phyloP scores from a whole-genome alignment of 2,888 invertebrate species.

The Campoletis raptor region DNA sequence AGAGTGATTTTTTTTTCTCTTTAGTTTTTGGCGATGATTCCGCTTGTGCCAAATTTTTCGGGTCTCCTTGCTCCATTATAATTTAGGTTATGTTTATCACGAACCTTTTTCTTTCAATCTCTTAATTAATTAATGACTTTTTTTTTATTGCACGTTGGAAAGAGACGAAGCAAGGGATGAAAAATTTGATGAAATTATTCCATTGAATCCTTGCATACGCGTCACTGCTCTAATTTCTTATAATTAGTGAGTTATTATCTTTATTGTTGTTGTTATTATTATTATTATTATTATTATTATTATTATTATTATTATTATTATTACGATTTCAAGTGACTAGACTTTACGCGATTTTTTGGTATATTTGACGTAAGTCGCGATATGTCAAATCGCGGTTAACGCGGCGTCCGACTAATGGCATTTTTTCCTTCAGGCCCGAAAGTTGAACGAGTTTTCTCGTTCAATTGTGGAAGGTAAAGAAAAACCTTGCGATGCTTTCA shows the following conservation, averaged over 20 bases:
- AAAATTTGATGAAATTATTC: background rate
- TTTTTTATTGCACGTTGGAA: background rate
- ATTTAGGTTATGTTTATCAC: constrained; percentile 28
- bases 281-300: background rate
- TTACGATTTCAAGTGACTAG: constrained; percentile 36
- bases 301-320: constrained; percentile 6
- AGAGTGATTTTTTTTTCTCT: constrained; percentile 83
- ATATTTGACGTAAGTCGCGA: constrained; percentile 30
- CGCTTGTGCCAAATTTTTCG: constrained; percentile 72
- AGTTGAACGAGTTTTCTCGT: background rate
- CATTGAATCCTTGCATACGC: background rate
- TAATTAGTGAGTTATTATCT: background rate
- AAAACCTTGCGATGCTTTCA: constrained; percentile 54
- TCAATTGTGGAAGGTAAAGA: constrained; percentile 27
- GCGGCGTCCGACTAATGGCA: background rate
- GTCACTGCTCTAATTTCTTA: background rate
- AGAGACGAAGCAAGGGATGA: background rate
- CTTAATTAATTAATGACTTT: background rate
- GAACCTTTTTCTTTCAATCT: background rate
- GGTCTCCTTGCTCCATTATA: constrained; percentile 79
- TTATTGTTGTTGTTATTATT: background rate
- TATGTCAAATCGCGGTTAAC: constrained; percentile 14
- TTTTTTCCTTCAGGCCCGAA: background rate
- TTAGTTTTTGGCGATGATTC: constrained; percentile 81
- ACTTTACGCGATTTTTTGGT: constrained; percentile 40